Evolutionary conservation across 2,113 vertebrate genomes (phyloP).

Genomic region (Puma concolor): DNA sequence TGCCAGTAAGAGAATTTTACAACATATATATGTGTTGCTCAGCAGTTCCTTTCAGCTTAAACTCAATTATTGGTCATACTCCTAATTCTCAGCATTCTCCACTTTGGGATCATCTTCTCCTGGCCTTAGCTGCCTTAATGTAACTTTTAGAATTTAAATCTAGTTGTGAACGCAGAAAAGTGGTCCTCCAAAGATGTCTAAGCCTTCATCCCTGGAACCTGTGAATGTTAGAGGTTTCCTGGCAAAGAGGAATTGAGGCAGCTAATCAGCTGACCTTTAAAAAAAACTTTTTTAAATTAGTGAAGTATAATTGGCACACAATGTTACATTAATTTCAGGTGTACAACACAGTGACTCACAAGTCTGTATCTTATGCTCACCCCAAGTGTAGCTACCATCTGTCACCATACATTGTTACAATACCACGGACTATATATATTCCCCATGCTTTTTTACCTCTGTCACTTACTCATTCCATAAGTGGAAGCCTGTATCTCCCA

Average conservation of each 20-base stretch:
- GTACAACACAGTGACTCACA: not conserved
- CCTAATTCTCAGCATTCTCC: not conserved
- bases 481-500: not conserved
- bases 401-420: not conserved
- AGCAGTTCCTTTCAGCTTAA: conserved; percentile 15
- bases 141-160: conserved; percentile 8
- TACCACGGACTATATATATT: not conserved
- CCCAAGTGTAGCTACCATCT: not conserved
- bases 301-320: not conserved
- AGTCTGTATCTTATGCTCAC: not conserved
- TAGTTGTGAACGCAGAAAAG: not conserved
- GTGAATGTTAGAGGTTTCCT: not conserved
- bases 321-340: not conserved
- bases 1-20: conserved; percentile 9
- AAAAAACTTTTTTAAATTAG: not conserved
- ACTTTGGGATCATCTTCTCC: not conserved
- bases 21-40: not conserved
- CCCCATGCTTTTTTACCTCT: not conserved
- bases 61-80: not conserved
- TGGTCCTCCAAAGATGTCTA: not conserved
- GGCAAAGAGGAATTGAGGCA: conserved; percentile 33
- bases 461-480: not conserved
- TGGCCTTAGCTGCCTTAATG: not conserved
- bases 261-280: not conserved
- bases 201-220: not conserved